Evolutionary conservation across 1,140 invertebrate genomes (phyloP).

Genomic region (Gryllus bimaculatus): DNA sequence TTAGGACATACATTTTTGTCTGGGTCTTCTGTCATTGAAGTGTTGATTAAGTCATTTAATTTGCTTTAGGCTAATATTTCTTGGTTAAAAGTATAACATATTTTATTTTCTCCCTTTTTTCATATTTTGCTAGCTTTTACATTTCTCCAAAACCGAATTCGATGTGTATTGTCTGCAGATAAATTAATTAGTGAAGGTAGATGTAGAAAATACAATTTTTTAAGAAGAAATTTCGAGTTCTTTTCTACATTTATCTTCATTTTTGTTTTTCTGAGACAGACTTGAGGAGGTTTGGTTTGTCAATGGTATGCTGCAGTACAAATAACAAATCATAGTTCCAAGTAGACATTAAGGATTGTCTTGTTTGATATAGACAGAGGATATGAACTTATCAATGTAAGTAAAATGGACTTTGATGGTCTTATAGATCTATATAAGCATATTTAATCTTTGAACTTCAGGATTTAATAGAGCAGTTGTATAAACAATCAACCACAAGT

Average conservation of each 20-base stretch:
- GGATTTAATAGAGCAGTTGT: not conserved
- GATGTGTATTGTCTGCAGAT: not conserved
- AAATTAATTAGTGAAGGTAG: not conserved
- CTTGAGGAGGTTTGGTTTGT: conserved; percentile 1
- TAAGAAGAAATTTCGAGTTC: not conserved
- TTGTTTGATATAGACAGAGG: not conserved
- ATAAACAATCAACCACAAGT: not conserved
- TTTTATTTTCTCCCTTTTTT: not conserved
- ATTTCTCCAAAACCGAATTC: not conserved
- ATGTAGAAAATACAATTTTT: not conserved
- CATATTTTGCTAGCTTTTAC: not conserved
- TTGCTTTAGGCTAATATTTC: not conserved
- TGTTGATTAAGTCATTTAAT: too few relatives aligned
- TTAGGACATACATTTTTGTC: too few relatives aligned
- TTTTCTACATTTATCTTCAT: not conserved
- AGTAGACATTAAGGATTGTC: conserved; percentile 4
- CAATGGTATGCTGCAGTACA: not conserved
- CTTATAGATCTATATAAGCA: not conserved
- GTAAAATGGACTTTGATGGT: not conserved
- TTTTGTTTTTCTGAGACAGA: not conserved
- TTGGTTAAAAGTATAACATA: not conserved
- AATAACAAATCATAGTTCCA: conserved; percentile 1
- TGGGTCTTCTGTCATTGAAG: too few relatives aligned
- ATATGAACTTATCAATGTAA: not conserved
- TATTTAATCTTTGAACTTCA: not conserved